phyloP scores from a whole-genome alignment of 2,113 vertebrate genomes.

The Emydura subglobosa region DNA sequence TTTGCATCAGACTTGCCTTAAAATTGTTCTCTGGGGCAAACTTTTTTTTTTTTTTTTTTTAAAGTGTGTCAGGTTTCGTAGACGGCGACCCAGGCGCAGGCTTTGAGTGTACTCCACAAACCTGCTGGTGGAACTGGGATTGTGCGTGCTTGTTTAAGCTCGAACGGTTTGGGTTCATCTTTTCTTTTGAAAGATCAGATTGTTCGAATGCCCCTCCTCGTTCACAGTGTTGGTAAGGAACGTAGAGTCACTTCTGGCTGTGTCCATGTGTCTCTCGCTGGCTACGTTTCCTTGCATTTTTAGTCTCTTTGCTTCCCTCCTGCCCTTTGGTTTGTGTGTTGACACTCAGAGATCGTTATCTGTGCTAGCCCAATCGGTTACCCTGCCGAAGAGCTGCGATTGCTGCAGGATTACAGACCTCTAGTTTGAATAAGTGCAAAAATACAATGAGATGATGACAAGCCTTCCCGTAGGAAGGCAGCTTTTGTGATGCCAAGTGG shows the following conservation, averaged over 20 bases:
- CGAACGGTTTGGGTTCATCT: accelerated
- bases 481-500: accelerated
- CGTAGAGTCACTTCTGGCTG: neutral
- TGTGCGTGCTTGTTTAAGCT: neutral
- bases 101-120: neutral
- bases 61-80: neutral
- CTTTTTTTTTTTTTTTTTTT: accelerated
- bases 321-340: neutral
- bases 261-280: accelerated
- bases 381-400: neutral
- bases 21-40: accelerated
- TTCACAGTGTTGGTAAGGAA: neutral
- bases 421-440: accelerated
- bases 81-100: neutral
- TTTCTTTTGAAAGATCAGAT: neutral
- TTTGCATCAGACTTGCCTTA: neutral
- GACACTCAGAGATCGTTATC: accelerated
- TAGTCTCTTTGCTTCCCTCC: neutral
- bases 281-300: accelerated
- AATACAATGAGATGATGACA: neutral
- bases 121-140: neutral
- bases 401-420: neutral
- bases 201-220: neutral
- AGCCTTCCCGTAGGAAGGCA: neutral
- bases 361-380: accelerated